Base-by-base conservation (phyloP, 2,797 vertebrate genomes). In the Hafferia zeledoni region DNA sequence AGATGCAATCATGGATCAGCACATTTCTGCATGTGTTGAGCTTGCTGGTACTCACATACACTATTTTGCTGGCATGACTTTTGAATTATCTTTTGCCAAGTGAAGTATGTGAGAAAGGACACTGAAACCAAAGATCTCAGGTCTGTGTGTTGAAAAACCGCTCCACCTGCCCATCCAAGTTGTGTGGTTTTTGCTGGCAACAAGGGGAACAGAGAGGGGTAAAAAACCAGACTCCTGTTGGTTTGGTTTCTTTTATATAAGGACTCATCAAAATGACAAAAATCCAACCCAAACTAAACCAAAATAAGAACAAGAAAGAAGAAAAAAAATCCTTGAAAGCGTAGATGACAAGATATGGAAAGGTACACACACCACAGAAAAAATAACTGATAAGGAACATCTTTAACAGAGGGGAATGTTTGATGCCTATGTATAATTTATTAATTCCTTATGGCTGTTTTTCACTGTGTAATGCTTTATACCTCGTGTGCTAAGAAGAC, bases 361-460 rank as follows among this genome's bases (percentile, higher is more conserved):
- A 92, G 60, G 68, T 87, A 80, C 31, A 83, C 31, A 69, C 4
- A 90, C 18, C 64, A 82, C 19, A 65, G 65, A 75, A 92, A 69
- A 59, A 75, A 65, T 56, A 87, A 89, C 74, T 78, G 74, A 55
- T 89, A 72, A 23, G 28, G 39, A 93, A 70, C 65, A 83, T 83
- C 76, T 67, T 91, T 88, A 86, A 83, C 55, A 83, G 68, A 92
- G 91, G 43, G 57, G 37, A 80, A 68, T 47, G 37, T 85, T 83
- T 95, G 88, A 96, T 93, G 74, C 70, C 68, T 88, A 83, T 94
- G 85, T 90, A 91, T 96, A 94, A 93, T 93, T 96, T 92, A 95
- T 95, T 9, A 91, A 70, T 79, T 93, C 85, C 92, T 95, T 84
- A 90, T 79, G 88, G 80, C 70, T 95, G 77, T 83, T 89, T 93